Percentiles rank a stretch among this genome's conserved stretches.
Conservation (phyloP, 2,888 invertebrate genomes). For the Diploptera punctata region DNA sequence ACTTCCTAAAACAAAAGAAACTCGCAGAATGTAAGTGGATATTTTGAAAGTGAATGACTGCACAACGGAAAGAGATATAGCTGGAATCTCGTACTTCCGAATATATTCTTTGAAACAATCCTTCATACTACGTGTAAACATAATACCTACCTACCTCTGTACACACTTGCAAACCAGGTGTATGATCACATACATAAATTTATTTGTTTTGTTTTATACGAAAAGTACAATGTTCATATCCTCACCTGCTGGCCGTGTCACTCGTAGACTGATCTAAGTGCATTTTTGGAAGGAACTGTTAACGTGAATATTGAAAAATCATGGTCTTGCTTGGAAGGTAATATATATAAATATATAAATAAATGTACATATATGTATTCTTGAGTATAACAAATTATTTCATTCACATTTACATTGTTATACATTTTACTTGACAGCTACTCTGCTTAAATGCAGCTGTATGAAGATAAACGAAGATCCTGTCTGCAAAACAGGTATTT, state of each 20-base stretch:
- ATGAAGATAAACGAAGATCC: too few species aligned
- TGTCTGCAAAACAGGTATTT: too few species aligned
- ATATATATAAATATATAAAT: too few species aligned
- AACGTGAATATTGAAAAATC: neutral
- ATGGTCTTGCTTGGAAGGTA: neutral
- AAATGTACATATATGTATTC: conserved; percentile 2
- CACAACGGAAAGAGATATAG: neutral
- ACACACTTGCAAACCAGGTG: neutral
- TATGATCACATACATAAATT: neutral
- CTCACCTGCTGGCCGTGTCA: neutral
- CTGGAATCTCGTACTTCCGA: neutral
- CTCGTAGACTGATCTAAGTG: conserved; percentile 2
- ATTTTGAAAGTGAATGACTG: neutral
- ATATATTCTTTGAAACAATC: neutral
- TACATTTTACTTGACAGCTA: too few species aligned
- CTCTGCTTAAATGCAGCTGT: too few species aligned
- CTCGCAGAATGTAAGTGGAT: too few species aligned
- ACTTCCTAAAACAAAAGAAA: too few species aligned
- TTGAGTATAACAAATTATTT: neutral
- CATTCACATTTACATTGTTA: too few species aligned
- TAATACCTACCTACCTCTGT: neutral
- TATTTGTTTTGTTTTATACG: neutral
- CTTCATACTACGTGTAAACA: neutral
- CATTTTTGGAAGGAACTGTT: conserved; percentile 1
- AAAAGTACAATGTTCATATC: conserved; percentile 1